Evolutionary conservation across 2,888 invertebrate genomes (phyloP), one percentile per base, ranked within the genome.

Genomic region (Andrena flavipes): DNA sequence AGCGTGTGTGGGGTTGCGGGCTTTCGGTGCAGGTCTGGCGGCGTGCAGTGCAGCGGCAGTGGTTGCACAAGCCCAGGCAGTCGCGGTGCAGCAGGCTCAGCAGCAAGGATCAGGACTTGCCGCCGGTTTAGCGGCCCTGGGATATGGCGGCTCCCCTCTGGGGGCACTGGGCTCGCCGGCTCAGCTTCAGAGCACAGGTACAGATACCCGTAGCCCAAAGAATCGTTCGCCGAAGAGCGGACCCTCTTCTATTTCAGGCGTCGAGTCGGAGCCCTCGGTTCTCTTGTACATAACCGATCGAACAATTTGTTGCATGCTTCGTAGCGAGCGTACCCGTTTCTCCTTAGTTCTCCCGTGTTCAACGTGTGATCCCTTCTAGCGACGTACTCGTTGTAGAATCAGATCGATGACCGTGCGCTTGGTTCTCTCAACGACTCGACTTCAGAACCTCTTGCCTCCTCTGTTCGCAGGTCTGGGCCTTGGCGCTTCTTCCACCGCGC

Each of bases 401-500:
- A 29, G 62, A 75, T 69, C 72, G 70, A 49, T 68, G 2, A 68
- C 64, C 60, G 42, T 49, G 8, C n/a, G 20, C 16, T 56, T 60
- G 6, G 2, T 1, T 10, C 16, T 0, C 8, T 26, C 3, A 1
- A 0, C 2, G 10, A 60, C 51, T n/a, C 33, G 8, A 20, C 68
- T 10, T 71, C 26, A 72, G 16, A 33, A 49, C 51, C 26, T 33
- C n/a, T 16, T 35, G 60, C 51, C 30, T 49, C 7, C 48, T 63
- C 74, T 91, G 82, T 91, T 83, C 82, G 81, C 91, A 94, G 95
- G 94, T 91, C 92, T 95, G 75, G 94, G 95, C 74, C 93, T 95
- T 63, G 94, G 94, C 85, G 94, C 94, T 87, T 96, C 96, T 76
- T 95, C 96, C 90, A 95, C 96, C 82, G 97, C 96, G 77, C 95